phyloP scores from a whole-genome alignment of 1,140 invertebrate species.

The Oreohelix idahoensis region DNA sequence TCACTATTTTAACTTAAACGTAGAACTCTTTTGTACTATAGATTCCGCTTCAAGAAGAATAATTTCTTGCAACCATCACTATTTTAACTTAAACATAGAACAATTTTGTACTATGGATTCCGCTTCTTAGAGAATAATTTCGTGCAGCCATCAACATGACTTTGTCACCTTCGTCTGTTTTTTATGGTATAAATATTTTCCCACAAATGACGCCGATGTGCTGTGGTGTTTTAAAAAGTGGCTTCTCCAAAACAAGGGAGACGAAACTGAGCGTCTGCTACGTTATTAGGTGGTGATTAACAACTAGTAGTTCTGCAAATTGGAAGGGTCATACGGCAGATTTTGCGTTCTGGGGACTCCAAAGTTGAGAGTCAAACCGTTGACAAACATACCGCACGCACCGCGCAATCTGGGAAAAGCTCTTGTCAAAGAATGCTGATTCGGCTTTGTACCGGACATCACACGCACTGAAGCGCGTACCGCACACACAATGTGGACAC shows the following conservation, averaged over 20 bases:
- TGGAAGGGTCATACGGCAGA: not conserved
- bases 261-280: not conserved
- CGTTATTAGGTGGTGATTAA: not conserved
- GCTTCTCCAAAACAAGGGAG: not conserved
- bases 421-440: not conserved
- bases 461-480: not conserved
- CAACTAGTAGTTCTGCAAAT: not conserved
- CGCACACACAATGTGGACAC: slow-evolving; percentile 1
- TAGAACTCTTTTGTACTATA: too few species aligned
- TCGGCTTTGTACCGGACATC: not conserved
- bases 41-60: too few species aligned
- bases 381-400: not conserved
- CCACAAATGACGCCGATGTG: too few species aligned
- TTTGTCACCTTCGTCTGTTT: too few species aligned
- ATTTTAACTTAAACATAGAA: too few species aligned
- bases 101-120: too few species aligned
- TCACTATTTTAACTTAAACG: too few species aligned
- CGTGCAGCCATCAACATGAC: too few species aligned
- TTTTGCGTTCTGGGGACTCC: not conserved
- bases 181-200: too few species aligned
- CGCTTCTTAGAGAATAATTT: too few species aligned
- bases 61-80: too few species aligned
- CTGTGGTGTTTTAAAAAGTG: not conserved
- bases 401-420: not conserved
- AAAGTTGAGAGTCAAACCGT: slow-evolving; percentile 2